Percentiles rank a stretch among this genome's conserved stretches.
Evolutionary conservation across 2,113 vertebrate species (phyloP).

Genomic region (Stigmatopora nigra): DNA sequence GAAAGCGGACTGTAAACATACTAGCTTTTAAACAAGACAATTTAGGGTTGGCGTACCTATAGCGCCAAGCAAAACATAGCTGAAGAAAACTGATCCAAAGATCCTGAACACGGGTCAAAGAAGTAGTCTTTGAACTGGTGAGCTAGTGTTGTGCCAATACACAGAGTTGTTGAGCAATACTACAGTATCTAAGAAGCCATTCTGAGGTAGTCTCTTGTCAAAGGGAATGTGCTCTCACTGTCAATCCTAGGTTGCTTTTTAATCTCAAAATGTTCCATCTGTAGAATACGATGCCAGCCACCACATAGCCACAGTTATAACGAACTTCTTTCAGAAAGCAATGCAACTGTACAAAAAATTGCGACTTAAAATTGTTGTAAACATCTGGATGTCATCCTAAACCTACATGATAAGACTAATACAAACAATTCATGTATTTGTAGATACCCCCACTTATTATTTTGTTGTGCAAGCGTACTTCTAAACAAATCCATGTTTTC

Average conservation of each 20-base stretch:
- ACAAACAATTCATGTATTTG: neutral
- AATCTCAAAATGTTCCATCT: slow-evolving; percentile 55
- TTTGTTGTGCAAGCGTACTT: slow-evolving; percentile 1
- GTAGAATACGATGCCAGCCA: neutral
- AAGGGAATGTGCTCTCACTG: slow-evolving; percentile 59
- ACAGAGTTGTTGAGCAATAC: slow-evolving; percentile 70
- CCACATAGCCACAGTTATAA: too few species aligned
- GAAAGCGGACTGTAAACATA: slow-evolving; percentile 72
- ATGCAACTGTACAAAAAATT: too few species aligned
- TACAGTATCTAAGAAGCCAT: slow-evolving; percentile 59
- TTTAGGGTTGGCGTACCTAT: slow-evolving; percentile 56
- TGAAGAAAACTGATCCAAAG: slow-evolving; percentile 72
- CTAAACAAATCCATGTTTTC: slow-evolving; percentile 9
- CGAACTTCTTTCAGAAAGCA: too few species aligned
- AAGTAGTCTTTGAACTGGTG: slow-evolving; percentile 62
- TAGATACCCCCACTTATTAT: neutral
- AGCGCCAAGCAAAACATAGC: slow-evolving; percentile 73
- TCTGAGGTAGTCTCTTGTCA: slow-evolving; percentile 59
- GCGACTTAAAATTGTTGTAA: too few species aligned
- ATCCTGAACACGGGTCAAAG: slow-evolving; percentile 73
- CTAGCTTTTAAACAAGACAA: slow-evolving; percentile 75
- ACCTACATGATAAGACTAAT: neutral
- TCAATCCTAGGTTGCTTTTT: slow-evolving; percentile 60
- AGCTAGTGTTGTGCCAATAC: slow-evolving; percentile 42
- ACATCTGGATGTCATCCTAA: neutral